Evolutionary conservation across 2,797 vertebrate genomes (phyloP).

Genomic region (Anabas testudineus): DNA sequence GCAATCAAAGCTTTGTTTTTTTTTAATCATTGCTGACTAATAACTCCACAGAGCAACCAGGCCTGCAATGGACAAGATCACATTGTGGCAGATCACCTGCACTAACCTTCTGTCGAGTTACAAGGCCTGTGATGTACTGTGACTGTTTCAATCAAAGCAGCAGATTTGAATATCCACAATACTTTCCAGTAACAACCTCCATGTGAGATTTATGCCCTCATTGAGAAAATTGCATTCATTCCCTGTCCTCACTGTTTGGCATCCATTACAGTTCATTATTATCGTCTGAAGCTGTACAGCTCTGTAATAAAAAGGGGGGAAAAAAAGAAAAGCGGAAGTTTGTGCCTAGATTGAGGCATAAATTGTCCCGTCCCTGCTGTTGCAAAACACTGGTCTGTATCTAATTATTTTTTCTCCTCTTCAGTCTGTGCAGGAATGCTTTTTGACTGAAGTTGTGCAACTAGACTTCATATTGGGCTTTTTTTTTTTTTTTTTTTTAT

Average conservation of each 20-base stretch:
- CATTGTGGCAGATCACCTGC: slow-evolving; percentile 79
- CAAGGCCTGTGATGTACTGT: slow-evolving; percentile 76
- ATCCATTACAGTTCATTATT: slow-evolving; percentile 83
- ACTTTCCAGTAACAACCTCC: slow-evolving; percentile 80
- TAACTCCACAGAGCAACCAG: slow-evolving; percentile 81
- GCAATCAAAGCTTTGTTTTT: slow-evolving; percentile 80
- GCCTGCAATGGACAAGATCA: slow-evolving; percentile 74
- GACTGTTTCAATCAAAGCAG: slow-evolving; percentile 85
- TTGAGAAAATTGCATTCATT: slow-evolving; percentile 84
- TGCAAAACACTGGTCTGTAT: slow-evolving; percentile 73
- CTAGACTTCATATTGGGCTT: background rate
- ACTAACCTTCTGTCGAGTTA: slow-evolving; percentile 83
- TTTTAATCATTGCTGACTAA: slow-evolving; percentile 80
- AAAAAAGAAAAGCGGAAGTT: slow-evolving; percentile 76
- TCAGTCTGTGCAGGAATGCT: background rate
- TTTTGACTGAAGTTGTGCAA: slow-evolving; percentile 16
- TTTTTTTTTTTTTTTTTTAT: no score
- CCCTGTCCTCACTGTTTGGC: slow-evolving; percentile 81
- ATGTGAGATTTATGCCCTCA: slow-evolving; percentile 81
- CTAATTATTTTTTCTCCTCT: slow-evolving; percentile 69
- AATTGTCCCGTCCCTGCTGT: slow-evolving; percentile 78
- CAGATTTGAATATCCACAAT: slow-evolving; percentile 82
- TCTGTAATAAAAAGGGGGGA: slow-evolving; percentile 67
- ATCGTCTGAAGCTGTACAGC: slow-evolving; percentile 64
- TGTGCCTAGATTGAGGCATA: slow-evolving; percentile 81